A percentile compares a stretch with the other conserved stretches of the same genome.
Conservation (phyloP, 2,888 invertebrate genomes). For the Epiperipatus broadwayi region DNA sequence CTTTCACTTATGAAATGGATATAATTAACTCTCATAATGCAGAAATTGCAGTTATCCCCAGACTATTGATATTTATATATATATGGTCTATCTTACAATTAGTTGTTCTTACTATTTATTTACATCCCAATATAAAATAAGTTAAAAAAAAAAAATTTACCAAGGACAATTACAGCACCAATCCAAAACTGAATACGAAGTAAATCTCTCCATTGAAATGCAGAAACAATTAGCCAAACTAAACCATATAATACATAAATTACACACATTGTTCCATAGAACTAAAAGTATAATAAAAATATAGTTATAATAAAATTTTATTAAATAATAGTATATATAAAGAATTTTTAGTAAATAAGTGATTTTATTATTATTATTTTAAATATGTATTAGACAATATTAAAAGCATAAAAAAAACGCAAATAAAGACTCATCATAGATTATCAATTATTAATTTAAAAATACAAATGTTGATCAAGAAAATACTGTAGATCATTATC, state of each 20-base stretch:
- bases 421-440: no score
- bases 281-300: slow-evolving; percentile 35
- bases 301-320: no score
- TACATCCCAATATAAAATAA: background rate
- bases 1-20: background rate
- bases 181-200: slow-evolving; percentile 89
- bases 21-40: slow-evolving; percentile 1
- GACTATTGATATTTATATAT: background rate
- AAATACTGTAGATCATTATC: no score
- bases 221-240: slow-evolving; percentile 61
- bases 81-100: background rate
- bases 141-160: slow-evolving; percentile 26
- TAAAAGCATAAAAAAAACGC: no score
- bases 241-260: slow-evolving; percentile 63
- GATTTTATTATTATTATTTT: no score
- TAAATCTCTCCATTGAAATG: slow-evolving; percentile 71
- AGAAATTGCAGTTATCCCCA: background rate
- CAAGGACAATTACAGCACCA: slow-evolving; percentile 67
- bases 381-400: no score
- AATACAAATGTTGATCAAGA: no score
- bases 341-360: no score
- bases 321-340: no score
- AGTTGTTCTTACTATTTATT: background rate
- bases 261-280: slow-evolving; percentile 73
- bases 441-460: no score